A percentile compares a stretch with the other conserved stretches of the same genome.
Evolutionary conservation across 2,888 invertebrate species (phyloP).

Genomic region (Macrosoma leucophasiata): DNA sequence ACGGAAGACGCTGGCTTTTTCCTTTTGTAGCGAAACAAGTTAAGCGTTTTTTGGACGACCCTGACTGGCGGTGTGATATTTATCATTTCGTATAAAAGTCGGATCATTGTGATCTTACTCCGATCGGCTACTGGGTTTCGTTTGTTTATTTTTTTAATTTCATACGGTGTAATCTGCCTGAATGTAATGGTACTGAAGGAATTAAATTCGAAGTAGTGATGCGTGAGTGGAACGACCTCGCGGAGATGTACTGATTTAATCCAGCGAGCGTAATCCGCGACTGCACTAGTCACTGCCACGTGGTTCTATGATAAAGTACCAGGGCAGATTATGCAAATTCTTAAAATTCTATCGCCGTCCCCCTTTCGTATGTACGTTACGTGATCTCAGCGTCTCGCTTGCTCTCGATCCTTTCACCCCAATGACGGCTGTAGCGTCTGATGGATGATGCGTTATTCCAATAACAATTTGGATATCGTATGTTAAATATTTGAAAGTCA

Average conservation of each 20-base stretch:
- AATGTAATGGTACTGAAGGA: constrained; percentile 8
- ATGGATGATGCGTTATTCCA: constrained; percentile 75
- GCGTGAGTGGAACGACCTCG: constrained; percentile 44
- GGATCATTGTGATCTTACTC: constrained; percentile 57
- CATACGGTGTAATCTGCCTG: too few species aligned
- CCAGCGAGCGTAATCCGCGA: constrained; percentile 62
- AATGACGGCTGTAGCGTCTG: constrained; percentile 59
- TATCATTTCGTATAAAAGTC: constrained; percentile 70
- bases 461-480: constrained; percentile 73
- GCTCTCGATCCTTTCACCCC: constrained; percentile 54
- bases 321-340: constrained; percentile 74
- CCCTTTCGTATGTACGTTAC: constrained; percentile 35
- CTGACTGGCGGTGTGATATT: constrained; percentile 64
- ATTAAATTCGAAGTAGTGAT: constrained; percentile 11
- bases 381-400: constrained; percentile 38
- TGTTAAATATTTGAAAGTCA: constrained; percentile 63
- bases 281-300: constrained; percentile 75
- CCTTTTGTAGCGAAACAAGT: constrained; percentile 74
- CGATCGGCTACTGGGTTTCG: constrained; percentile 36
- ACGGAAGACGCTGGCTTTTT: constrained; percentile 75
- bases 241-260: constrained; percentile 56
- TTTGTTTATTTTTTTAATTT: too few species aligned
- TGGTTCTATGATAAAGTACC: constrained; percentile 75
- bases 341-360: constrained; percentile 56
- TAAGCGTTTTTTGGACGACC: constrained; percentile 72